A percentile compares a stretch with the other conserved stretches of the same genome.
phyloP scores from a whole-genome alignment of 1,140 invertebrate species.

The Dinothrombium tinctorium region DNA sequence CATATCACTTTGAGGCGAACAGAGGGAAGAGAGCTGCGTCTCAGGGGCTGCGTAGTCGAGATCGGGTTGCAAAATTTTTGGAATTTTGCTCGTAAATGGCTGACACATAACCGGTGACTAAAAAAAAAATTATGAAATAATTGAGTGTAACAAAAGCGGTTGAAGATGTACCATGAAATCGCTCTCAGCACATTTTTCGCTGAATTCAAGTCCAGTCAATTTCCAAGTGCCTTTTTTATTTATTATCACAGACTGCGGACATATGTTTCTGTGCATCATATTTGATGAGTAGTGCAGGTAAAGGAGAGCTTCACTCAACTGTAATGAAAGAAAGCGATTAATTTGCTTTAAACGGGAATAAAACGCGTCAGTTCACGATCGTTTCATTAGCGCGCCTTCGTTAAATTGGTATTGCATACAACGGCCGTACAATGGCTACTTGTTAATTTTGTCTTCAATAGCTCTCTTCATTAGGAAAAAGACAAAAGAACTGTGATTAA shows the following conservation, averaged over 20 bases:
- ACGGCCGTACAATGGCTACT: too few relatives aligned
- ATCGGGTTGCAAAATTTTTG: constrained; percentile 74
- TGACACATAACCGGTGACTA: constrained; percentile 34
- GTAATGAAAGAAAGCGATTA: too few relatives aligned
- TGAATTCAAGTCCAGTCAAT: constrained; percentile 76
- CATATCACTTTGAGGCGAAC: constrained; percentile 72
- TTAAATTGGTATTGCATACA: too few relatives aligned
- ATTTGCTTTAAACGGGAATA: too few relatives aligned
- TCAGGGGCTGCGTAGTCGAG: constrained; percentile 77
- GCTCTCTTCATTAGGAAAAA: too few relatives aligned
- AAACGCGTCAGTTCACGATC: too few relatives aligned
- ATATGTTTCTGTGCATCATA: constrained; percentile 73
- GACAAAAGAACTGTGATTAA: too few relatives aligned
- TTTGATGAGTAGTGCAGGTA: constrained; percentile 66
- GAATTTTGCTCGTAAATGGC: constrained; percentile 56
- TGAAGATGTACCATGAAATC: constrained; percentile 18
- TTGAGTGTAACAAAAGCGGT: too few relatives aligned
- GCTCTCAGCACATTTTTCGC: constrained; percentile 21
- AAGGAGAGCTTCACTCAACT: constrained; percentile 79
- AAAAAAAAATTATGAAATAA: too few relatives aligned
- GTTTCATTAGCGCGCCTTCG: too few relatives aligned
- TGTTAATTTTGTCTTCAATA: too few relatives aligned
- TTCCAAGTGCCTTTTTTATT: constrained; percentile 93
- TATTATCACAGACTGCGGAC: constrained; percentile 70
- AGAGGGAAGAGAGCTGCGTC: constrained; percentile 53